Conservation (phyloP, 2,888 invertebrate genomes). For the Apamea crenata region DNA sequence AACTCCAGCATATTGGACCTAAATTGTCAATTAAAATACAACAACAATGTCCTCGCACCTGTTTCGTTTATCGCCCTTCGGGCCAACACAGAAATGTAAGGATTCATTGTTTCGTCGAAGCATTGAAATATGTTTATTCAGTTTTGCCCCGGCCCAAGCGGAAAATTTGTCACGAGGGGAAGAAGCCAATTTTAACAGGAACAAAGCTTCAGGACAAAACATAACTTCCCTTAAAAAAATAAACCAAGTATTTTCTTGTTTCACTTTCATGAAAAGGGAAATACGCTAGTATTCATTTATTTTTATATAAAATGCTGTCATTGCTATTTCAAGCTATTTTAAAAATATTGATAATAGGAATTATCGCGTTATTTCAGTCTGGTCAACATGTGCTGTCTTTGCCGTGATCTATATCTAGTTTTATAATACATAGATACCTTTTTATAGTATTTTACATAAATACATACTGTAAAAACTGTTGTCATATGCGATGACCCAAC, state of each 20-base stretch:
- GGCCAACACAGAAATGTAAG: background rate
- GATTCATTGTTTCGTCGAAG: background rate
- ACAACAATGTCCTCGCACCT: background rate
- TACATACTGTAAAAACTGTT: background rate
- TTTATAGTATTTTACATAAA: conserved; percentile 4
- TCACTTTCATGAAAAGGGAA: conserved; percentile 7
- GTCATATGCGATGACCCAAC: background rate
- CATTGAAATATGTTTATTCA: background rate
- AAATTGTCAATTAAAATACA: background rate
- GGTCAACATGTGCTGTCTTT: conserved; percentile 52
- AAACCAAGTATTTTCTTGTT: conserved; percentile 6
- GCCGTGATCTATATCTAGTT: conserved; percentile 39
- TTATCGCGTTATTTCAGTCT: background rate
- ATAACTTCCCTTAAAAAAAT: background rate
- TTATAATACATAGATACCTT: background rate
- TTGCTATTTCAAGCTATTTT: conserved; percentile 51
- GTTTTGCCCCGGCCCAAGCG: background rate
- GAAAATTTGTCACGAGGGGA: conserved; percentile 1
- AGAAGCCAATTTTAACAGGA: background rate
- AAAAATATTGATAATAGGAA: conserved; percentile 39
- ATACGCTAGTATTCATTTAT: background rate
- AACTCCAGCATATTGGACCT: background rate
- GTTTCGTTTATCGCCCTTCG: background rate
- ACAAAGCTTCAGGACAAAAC: background rate
- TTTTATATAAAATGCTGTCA: background rate